Base-by-base conservation (phyloP, 1,140 invertebrate genomes). In the Drosophila littoralis region DNA sequence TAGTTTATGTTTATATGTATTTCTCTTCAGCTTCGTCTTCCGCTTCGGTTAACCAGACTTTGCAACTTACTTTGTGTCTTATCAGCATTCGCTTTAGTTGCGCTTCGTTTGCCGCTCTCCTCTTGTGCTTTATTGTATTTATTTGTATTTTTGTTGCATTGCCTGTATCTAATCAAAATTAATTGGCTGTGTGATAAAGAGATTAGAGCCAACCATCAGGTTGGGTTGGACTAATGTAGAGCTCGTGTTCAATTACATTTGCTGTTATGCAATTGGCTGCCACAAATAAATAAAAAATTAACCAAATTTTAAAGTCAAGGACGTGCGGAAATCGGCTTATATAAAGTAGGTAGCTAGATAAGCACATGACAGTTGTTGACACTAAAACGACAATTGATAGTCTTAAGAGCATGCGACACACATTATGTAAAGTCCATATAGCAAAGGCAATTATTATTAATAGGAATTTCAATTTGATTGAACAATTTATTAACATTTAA, bases 181-280 rank as follows among this genome's bases (percentile, higher is more conserved):
- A 88, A 86, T 88, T 86, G 84, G 79, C 65, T 84, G n/a, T 82
- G 66, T 83, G 83, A 86, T 86, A 86, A 83, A 83, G 54, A 83
- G 83, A 86, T 86, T 83, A 77, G 73, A 67, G 64, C 12, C 43
- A 45, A 43, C 46, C 58, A n/a, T 60, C 45, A 42, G 35, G 22
- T 32, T 51, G n/a, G 40, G 28, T 28, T 40, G 32, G 28, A 57
- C 52, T 60, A 54, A 33, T 70, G 57, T 22, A 12, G 10, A 46
- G 73, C 42, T 51, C 28, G 43, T 61, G 48, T 52, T 75, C 75
- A 71, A 84, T 76, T 88, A 76, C 68, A 73, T 70, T 76, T 71
- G 40, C 81, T 81, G 79, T 77, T 78, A 43, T 78, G 67, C 70
- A 78, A 78, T 77, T 58, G 63, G 32, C 57, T 38, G 54, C 40